A percentile compares a stretch with the other conserved stretches of the same genome.
phyloP scores from a whole-genome alignment of 2,113 vertebrate species.

The Nettapus auritus region DNA sequence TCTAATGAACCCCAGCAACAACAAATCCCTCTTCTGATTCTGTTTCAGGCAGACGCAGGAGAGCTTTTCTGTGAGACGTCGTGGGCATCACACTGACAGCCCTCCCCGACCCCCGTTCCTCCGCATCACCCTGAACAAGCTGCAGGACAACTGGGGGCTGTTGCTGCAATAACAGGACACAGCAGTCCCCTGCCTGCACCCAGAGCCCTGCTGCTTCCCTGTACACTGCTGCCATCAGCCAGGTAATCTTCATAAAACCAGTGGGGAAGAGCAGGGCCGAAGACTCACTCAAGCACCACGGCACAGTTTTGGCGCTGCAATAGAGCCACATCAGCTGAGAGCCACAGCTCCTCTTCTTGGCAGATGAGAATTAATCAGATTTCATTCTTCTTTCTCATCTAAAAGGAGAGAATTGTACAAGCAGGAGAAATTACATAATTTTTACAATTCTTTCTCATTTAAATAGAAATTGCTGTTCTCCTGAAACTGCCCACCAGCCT shows the following conservation, averaged over 20 bases:
- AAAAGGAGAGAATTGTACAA: not conserved
- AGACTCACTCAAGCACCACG: rapidly evolving
- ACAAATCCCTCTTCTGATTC: not conserved
- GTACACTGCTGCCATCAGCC: rapidly evolving
- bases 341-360: not conserved
- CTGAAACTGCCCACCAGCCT: not conserved
- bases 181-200: not conserved
- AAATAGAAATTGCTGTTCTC: not conserved
- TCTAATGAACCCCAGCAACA: not conserved
- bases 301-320: rapidly evolving
- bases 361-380: not conserved
- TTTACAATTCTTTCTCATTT: not conserved
- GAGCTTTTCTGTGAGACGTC: not conserved
- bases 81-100: no score
- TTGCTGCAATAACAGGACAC: not conserved
- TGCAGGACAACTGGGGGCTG: not conserved
- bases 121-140: not conserved
- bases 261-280: not conserved
- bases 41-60: not conserved
- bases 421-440: not conserved
- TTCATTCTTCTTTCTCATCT: not conserved
- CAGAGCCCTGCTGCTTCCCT: not conserved
- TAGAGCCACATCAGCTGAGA: not conserved
- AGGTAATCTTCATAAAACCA: not conserved
- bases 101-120: not conserved